phyloP scores from a whole-genome alignment of 2,888 invertebrate species.

The Rhamnusium bicolor region DNA sequence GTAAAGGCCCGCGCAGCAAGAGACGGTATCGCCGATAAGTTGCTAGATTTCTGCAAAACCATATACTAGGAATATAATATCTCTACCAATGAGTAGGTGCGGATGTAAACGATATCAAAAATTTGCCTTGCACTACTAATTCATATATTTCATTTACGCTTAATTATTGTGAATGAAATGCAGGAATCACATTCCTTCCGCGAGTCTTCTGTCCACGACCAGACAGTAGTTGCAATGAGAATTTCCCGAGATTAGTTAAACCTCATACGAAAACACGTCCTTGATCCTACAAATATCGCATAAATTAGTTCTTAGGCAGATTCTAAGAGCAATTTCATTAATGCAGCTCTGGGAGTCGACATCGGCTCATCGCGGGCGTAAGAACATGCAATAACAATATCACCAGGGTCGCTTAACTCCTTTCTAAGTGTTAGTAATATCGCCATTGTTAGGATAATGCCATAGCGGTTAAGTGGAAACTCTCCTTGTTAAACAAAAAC shows the following conservation, averaged over 20 bases:
- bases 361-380: slow-evolving; percentile 26
- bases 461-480: slow-evolving; percentile 18
- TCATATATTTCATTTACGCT: too few relatives aligned
- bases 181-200: too few relatives aligned
- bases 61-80: too few relatives aligned
- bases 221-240: too few relatives aligned
- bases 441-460: slow-evolving; percentile 35
- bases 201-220: too few relatives aligned
- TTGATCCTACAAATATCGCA: neutral
- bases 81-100: too few relatives aligned
- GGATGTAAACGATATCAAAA: too few relatives aligned
- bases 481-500: slow-evolving; percentile 33
- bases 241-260: neutral
- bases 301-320: neutral
- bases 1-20: too few relatives aligned
- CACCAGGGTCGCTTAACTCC: slow-evolving; percentile 37
- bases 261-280: neutral
- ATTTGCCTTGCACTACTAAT: too few relatives aligned
- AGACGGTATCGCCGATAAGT: too few relatives aligned
- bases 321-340: slow-evolving; percentile 30
- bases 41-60: too few relatives aligned
- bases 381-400: slow-evolving; percentile 47
- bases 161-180: too few relatives aligned
- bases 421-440: slow-evolving; percentile 32
- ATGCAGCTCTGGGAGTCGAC: slow-evolving; percentile 28